These are phyloP conservation scores for Tridacna crocea DNA, from an alignment of 2,888 invertebrate genomes.

Conservation along the genomic window DNA sequence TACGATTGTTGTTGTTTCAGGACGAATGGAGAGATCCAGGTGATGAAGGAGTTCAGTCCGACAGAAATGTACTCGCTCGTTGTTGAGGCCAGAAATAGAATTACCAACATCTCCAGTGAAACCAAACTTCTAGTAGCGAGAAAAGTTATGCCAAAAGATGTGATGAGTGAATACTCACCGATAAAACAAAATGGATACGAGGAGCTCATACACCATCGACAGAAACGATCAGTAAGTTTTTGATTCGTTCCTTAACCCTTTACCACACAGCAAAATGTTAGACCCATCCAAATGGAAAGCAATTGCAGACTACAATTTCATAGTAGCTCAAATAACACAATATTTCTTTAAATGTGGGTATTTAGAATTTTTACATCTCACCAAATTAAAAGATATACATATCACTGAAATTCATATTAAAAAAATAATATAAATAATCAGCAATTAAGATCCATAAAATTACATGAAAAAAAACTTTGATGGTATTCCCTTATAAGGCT, in stretches of 20 bases:
- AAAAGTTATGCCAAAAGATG: neutral
- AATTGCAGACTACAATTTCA: too few relatives aligned
- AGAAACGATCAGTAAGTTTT: neutral
- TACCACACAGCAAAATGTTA: too few relatives aligned
- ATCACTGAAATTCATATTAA: too few relatives aligned
- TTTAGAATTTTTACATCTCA: too few relatives aligned
- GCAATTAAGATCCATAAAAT: too few relatives aligned
- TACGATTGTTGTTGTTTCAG: conserved; percentile 22
- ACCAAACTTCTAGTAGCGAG: conserved; percentile 35
- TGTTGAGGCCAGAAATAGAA: conserved; percentile 30
- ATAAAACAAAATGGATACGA: conserved; percentile 34
- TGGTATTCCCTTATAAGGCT: too few relatives aligned
- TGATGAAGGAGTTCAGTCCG: conserved; percentile 10
- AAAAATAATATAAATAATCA: too few relatives aligned
- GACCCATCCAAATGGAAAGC: too few relatives aligned
- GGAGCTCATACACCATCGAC: conserved; percentile 13
- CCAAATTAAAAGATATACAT: too few relatives aligned
- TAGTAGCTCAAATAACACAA: too few relatives aligned
- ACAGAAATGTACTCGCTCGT: conserved; percentile 38
- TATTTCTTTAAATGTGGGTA: too few relatives aligned
- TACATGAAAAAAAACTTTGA: too few relatives aligned
- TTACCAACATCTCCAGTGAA: conserved; percentile 21
- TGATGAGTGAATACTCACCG: conserved; percentile 19
- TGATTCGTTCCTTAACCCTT: neutral
- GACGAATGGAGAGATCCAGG: conserved; percentile 33